Conservation (phyloP, 2,888 invertebrate species). For the Pyrrhosoma nymphula region DNA sequence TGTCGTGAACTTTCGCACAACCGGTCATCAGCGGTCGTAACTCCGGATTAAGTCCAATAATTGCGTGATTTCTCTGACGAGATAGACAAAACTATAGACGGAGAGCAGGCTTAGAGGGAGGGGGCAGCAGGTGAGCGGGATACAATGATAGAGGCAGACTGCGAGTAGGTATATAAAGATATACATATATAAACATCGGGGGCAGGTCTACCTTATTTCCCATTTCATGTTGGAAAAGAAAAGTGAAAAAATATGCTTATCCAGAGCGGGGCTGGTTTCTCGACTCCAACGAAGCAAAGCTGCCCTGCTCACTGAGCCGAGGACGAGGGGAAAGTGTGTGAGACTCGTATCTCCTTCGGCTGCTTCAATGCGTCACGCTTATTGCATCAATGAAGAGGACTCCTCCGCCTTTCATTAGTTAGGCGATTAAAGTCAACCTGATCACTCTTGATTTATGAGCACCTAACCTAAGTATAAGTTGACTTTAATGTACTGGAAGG, state of each 20-base stretch:
- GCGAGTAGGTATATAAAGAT: not conserved
- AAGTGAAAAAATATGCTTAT: not conserved
- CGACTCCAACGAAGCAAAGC: not conserved
- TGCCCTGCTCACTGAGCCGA: not conserved
- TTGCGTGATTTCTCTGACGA: slow-evolving; percentile 38
- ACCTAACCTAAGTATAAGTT: not conserved
- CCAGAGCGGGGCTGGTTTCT: slow-evolving; percentile 3
- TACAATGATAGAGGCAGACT: not conserved
- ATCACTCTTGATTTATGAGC: not conserved
- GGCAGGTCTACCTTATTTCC: not conserved
- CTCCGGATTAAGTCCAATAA: slow-evolving; percentile 46
- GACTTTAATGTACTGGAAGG: not conserved
- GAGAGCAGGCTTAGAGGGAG: not conserved
- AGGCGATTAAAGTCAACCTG: not conserved
- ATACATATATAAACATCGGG: not conserved
- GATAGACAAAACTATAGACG: not conserved
- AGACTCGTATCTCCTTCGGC: not conserved
- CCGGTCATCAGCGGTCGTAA: slow-evolving; percentile 54
- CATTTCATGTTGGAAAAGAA: not conserved
- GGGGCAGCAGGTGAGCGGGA: not conserved
- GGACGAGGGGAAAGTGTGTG: not conserved
- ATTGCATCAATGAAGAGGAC: not conserved
- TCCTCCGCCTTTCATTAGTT: not conserved
- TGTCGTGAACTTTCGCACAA: slow-evolving; percentile 52
- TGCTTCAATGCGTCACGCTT: not conserved